Evolutionary conservation across 2,797 vertebrate species (phyloP), one percentile per base, ranked within the genome.

Genomic region (Rhodeus uyekii): DNA sequence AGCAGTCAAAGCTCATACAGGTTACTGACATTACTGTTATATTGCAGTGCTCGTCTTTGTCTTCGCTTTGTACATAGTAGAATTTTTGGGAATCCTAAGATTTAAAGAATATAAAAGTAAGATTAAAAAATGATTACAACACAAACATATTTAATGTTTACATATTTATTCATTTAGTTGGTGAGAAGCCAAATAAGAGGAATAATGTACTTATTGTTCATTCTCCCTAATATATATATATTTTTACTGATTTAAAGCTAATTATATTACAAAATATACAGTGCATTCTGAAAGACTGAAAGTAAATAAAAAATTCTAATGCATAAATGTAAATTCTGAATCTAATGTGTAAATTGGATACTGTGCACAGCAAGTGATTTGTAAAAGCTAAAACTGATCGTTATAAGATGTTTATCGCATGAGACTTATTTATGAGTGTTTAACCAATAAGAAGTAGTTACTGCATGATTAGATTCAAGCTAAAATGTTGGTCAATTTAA

Each of bases 401-500:
- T 34, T 50, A 50, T 50, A 50, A 19, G 55, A 38, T 12, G 4
- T 38, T 55, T 53, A 9, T 55, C 13, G 24, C 12, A 12, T 18
- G 13, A 13, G 3, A n/a, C 3, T 72, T 19, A 46, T 44, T 16
- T 34, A 18, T 34, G n/a, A 38, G 34, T 18, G 34, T 55, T 74
- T 16, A 58, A 4, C 34, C 72, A 74, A 55, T 24, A 55, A 8
- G 13, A 73, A 74, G 46, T 32, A 32, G 29, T 74, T 24, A 55
- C 48, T 38, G 48, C 1, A 24, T 73, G 48, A 74, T 55, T 55
- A 38, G 22, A 74, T 38, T 38, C 2, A 53, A 55, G 71, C 38
- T 73, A 16, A 73, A 73, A 73, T 73, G 69, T 73, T 22, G 16
- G 50, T 55, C 72, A 74, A 5, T 74, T 55, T 39, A 74, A 74